Evolutionary conservation across 2,888 invertebrate species (phyloP).

Genomic region (Poecilus cupreus): DNA sequence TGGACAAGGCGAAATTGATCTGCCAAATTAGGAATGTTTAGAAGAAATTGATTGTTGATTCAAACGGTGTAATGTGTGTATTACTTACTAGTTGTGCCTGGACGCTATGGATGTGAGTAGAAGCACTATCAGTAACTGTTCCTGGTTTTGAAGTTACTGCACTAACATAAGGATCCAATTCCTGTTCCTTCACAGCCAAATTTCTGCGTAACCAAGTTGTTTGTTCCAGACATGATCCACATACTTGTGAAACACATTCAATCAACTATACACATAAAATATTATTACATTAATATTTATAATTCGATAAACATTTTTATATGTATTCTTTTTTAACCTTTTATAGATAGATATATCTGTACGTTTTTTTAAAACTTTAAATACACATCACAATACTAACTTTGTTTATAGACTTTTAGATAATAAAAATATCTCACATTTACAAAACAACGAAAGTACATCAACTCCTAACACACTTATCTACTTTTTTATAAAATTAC

Average conservation of each 20-base stretch:
- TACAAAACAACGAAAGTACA: too few species aligned
- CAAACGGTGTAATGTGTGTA: too few species aligned
- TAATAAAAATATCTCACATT: not conserved
- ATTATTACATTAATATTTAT: slow-evolving; percentile 27
- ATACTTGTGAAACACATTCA: slow-evolving; percentile 88
- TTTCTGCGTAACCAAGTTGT: slow-evolving; percentile 91
- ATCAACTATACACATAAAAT: slow-evolving; percentile 74
- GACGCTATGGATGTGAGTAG: slow-evolving; percentile 78
- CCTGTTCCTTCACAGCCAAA: slow-evolving; percentile 85
- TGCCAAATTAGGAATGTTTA: too few species aligned
- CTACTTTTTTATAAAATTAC: not conserved
- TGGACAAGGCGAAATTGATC: too few species aligned
- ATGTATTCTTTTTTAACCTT: too few species aligned
- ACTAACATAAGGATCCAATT: slow-evolving; percentile 73
- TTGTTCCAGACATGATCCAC: slow-evolving; percentile 92
- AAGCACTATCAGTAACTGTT: slow-evolving; percentile 70
- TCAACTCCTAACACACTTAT: too few species aligned
- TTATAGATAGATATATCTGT: too few species aligned
- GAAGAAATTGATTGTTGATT: too few species aligned
- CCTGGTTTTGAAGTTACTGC: slow-evolving; percentile 68
- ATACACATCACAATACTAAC: too few species aligned
- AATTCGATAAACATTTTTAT: not conserved
- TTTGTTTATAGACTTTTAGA: too few species aligned
- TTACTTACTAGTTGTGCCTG: slow-evolving; percentile 82
- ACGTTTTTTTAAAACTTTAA: too few species aligned